Base-by-base conservation (phyloP, 23 tunicate species). In the Ciona savignyi region DNA sequence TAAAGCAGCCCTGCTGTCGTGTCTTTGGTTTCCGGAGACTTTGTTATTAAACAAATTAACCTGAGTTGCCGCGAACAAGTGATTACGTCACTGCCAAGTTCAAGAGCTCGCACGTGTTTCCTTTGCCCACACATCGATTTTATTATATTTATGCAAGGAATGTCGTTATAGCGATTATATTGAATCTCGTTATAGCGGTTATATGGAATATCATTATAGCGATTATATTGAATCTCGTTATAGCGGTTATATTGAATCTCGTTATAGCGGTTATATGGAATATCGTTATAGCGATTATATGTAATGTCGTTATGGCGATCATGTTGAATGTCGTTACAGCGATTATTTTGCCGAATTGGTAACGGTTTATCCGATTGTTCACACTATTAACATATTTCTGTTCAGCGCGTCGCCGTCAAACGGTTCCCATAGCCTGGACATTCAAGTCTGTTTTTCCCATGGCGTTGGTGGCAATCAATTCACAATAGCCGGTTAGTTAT, bases 401-500 rank as follows among this genome's bases (percentile, higher is more conserved):
- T 9, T 42, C 11, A 42, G 15, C 9, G 56, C 56, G 56, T 42
- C 56, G 56, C 56, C 15, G 11, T 15, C 15, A 15, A 42, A 42
- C 15, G 56, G 56, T 42, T 42, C 56, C 56, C 56, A 42, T 42
- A 42, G 56, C 15, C 56, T 9, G 56, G 15, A 42, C 56, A 42
- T 42, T 42, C 56, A 42, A 42, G 56, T 42, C 9, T n/a, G n/a
- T n/a, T 42, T 15, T 42, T 42, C 56, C 56, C 56, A 42, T 42
- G 15, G 56, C 56, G 56, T 42, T 15, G 56, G 56, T 42, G 56
- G 56, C 56, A 42, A 42, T 42, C 56, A 42, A 42, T 42, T 42
- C 56, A 42, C 56, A 42, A 42, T 42, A 42, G 56, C 56, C 56
- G 56, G 56, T 42, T 42, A 42, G 56, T 42, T 42, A 42, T 42